Evolutionary conservation across 2,113 vertebrate genomes (phyloP).

Genomic region (Anas platyrhynchos): DNA sequence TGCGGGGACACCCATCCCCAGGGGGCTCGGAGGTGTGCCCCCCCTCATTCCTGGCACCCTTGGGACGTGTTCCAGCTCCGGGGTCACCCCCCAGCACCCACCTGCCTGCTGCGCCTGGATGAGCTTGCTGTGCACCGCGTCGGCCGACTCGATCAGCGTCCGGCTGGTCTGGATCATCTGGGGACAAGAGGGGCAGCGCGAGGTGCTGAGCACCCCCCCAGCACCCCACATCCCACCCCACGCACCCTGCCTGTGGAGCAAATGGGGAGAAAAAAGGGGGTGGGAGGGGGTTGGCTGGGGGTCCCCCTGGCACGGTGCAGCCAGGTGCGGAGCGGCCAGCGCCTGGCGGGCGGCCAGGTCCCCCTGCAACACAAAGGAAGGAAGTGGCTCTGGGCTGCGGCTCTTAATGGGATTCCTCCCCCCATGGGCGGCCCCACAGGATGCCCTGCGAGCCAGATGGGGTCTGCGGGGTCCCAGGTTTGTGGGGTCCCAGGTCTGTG

Average conservation of each 20-base stretch:
- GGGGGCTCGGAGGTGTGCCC: not conserved
- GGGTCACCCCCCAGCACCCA: constrained; percentile 6
- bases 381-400: not conserved
- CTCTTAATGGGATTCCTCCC: not conserved
- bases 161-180: constrained; percentile 94
- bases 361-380: constrained; percentile 20
- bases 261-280: not conserved
- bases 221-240: not conserved
- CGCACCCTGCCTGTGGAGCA: accelerated
- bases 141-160: constrained; percentile 89
- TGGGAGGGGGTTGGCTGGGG: not conserved
- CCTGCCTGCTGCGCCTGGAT: constrained; percentile 90
- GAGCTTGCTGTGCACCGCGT: constrained; percentile 86
- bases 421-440: not conserved
- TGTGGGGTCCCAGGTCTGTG: too few species aligned
- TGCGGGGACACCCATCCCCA: not conserved
- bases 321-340: not conserved
- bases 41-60: not conserved
- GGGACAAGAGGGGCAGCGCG: not conserved
- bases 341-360: not conserved
- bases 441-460: not conserved
- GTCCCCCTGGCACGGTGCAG: accelerated
- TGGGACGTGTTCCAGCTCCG: accelerated
- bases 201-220: not conserved
- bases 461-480: not conserved